Conservation (phyloP, 2,113 vertebrate species). For the Carassius gibelio region DNA sequence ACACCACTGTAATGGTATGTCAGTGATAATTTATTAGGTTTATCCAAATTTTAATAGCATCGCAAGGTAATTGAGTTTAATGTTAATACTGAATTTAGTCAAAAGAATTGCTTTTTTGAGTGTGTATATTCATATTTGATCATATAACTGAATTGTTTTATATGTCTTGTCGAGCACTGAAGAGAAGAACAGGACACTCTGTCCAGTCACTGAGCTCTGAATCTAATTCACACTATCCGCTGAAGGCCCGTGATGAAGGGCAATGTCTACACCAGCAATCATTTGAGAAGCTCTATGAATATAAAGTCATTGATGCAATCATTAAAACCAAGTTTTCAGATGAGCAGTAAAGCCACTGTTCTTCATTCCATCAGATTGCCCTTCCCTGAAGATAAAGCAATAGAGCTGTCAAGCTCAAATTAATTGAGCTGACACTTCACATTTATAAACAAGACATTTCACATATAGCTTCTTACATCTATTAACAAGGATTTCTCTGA, state of each 20-base stretch:
- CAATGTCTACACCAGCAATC: not conserved
- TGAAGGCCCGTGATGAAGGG: not conserved
- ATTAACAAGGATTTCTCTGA: not conserved
- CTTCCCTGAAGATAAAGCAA: slow-evolving; percentile 7
- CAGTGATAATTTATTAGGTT: too few relatives aligned
- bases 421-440: not conserved
- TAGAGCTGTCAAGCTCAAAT: not conserved
- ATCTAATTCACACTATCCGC: not conserved
- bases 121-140: not conserved
- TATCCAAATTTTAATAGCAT: too few relatives aligned
- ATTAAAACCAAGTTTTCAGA: not conserved
- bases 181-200: not conserved
- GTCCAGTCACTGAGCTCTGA: not conserved
- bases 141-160: not conserved
- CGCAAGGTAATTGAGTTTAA: too few relatives aligned
- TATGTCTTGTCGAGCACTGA: not conserved
- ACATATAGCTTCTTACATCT: not conserved
- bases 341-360: not conserved
- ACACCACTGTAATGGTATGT: too few relatives aligned
- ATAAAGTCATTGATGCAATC: not conserved
- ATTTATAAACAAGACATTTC: slow-evolving; percentile 12
- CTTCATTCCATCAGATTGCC: not conserved
- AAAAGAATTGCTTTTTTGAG: not conserved
- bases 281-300: not conserved
- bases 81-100: not conserved